A percentile compares a stretch with the other conserved stretches of the same genome.
Evolutionary conservation across 2,113 vertebrate species (phyloP).

Genomic region (Rafetus swinhoei): DNA sequence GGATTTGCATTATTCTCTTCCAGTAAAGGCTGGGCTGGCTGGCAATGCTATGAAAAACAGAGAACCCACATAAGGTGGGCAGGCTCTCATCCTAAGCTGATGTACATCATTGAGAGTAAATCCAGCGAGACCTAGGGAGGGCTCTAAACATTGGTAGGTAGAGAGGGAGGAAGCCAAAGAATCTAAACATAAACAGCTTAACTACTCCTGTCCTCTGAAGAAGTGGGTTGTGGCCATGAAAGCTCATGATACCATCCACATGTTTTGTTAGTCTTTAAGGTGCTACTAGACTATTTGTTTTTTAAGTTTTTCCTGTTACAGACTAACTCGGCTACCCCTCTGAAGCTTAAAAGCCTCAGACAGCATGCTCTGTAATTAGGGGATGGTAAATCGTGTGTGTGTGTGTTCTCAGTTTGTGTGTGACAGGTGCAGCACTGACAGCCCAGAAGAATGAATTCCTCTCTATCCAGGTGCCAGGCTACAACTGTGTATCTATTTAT

Average conservation of each 20-base stretch:
- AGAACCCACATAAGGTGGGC: background rate
- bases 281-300: too few species aligned
- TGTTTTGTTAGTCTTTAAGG: too few species aligned
- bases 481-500: background rate
- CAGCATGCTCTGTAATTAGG: background rate
- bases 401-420: background rate
- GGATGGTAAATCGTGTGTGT: background rate
- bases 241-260: too few species aligned
- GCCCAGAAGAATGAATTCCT: background rate
- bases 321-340: too few species aligned
- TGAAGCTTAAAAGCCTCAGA: background rate
- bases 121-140: background rate
- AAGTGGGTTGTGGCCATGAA: too few species aligned
- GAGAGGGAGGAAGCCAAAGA: background rate
- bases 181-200: background rate
- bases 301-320: too few species aligned
- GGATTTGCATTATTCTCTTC: constrained; percentile 39
- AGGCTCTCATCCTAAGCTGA: background rate
- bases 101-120: background rate
- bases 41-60: rapidly evolving
- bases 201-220: too few species aligned
- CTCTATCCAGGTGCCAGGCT: background rate
- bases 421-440: background rate
- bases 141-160: background rate
- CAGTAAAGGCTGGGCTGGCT: background rate